These are phyloP conservation scores for Heliconius hewitsoni DNA, from an alignment of 1,140 invertebrate genomes.

Conservation along the genomic window DNA sequence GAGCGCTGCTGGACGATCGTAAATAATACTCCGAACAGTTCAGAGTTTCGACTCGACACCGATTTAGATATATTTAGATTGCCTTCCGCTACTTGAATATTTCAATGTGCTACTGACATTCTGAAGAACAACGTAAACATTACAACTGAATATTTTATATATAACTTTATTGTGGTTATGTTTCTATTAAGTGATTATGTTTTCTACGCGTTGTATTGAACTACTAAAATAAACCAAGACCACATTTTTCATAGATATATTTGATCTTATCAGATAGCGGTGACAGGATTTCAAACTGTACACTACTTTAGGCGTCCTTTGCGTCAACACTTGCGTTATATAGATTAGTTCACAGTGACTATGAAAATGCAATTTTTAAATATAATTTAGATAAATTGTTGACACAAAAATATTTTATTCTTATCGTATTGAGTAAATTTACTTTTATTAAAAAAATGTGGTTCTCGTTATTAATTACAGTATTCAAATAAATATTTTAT, in stretches of 20 bases:
- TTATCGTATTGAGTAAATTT: not conserved
- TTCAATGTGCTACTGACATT: slow-evolving; percentile 43
- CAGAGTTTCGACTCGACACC: slow-evolving; percentile 47
- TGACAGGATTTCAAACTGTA: slow-evolving; percentile 2
- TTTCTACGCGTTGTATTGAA: not conserved
- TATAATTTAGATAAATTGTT: not conserved
- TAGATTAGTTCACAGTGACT: not conserved
- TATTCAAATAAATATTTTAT: not conserved
- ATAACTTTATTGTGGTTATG: not conserved
- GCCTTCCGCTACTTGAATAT: slow-evolving; percentile 42
- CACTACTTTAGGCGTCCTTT: slow-evolving; percentile 6
- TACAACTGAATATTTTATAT: not conserved
- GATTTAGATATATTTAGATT: slow-evolving; percentile 47
- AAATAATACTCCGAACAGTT: slow-evolving; percentile 49
- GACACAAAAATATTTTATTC: not conserved
- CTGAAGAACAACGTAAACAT: slow-evolving; percentile 35
- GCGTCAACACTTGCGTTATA: slow-evolving; percentile 1
- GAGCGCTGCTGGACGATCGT: slow-evolving; percentile 40
- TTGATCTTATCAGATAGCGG: slow-evolving; percentile 6
- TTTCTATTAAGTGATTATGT: not conserved
- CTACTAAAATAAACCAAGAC: slow-evolving; percentile 7
- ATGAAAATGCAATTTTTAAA: not conserved
- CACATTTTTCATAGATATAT: not conserved
- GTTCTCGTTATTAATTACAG: not conserved
- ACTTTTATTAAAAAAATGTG: not conserved